These are phyloP conservation scores for Ennomos erosarius DNA, from an alignment of 2,888 invertebrate species.

Conservation along the genomic window DNA sequence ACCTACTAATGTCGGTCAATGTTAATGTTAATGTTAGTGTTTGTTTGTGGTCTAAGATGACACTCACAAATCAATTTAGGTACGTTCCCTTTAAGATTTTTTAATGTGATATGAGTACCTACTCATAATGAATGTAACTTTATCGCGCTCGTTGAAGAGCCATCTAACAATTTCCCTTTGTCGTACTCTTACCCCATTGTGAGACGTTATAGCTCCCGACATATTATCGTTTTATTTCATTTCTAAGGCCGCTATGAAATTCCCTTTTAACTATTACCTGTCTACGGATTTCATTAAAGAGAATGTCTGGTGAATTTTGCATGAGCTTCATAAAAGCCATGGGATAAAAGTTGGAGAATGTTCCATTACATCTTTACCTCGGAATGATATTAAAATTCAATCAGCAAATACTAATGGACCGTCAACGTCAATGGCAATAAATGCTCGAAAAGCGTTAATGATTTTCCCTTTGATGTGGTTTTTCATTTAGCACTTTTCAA, in stretches of 20 bases:
- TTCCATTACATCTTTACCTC: conserved; percentile 13
- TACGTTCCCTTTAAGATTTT: too few species aligned
- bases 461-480: conserved; percentile 60
- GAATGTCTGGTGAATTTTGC: conserved; percentile 48
- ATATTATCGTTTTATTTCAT: conserved; percentile 79
- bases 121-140: conserved; percentile 72
- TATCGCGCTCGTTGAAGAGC: conserved; percentile 64
- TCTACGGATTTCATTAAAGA: conserved; percentile 59
- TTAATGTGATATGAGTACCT: conserved; percentile 42
- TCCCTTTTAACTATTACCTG: conserved; percentile 68
- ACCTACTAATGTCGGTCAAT: too few species aligned
- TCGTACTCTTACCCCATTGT: conserved; percentile 66
- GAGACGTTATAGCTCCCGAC: conserved; percentile 67
- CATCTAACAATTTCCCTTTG: conserved; percentile 73
- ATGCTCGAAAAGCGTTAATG: conserved; percentile 43
- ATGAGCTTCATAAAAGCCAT: conserved; percentile 37
- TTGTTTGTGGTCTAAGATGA: too few species aligned
- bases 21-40: too few species aligned
- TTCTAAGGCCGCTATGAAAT: conserved; percentile 68
- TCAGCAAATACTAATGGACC: conserved; percentile 26
- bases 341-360: conserved; percentile 17
- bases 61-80: too few species aligned
- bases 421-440: conserved; percentile 39
- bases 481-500: conserved; percentile 70
- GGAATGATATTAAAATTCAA: conserved; percentile 16